These are phyloP conservation scores for human (Homo sapiens) DNA, from an alignment of 2,113 vertebrate genomes.

Conservation along the genomic window DNA sequence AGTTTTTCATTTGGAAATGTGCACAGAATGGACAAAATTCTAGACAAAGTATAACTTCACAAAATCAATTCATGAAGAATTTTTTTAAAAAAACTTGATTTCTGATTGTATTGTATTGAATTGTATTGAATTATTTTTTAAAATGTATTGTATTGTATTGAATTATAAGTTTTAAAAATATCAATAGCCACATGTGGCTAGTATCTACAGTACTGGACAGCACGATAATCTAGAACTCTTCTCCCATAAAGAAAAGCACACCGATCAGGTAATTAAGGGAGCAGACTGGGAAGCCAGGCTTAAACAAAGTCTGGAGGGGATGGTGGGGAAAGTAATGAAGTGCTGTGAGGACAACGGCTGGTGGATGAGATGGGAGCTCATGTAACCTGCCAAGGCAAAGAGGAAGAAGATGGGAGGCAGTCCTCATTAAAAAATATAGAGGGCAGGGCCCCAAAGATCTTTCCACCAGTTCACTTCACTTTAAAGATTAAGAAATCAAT, in stretches of 20 bases:
- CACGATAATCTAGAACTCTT: background rate
- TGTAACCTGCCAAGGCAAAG: background rate
- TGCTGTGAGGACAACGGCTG: background rate
- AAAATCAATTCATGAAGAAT: background rate
- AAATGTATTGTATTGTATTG: background rate
- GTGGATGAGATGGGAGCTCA: background rate
- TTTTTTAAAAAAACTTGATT: background rate
- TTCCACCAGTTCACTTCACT: background rate
- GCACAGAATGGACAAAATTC: background rate
- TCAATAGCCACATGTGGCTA: background rate
- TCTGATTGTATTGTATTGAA: background rate
- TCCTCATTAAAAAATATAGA: too few relatives aligned
- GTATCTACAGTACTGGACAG: background rate
- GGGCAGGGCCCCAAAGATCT: background rate
- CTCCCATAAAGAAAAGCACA: background rate
- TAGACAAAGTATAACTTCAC: background rate
- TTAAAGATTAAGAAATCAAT: background rate
- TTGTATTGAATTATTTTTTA: background rate
- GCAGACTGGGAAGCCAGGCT: background rate
- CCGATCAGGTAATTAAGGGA: background rate
- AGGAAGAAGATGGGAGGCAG: background rate
- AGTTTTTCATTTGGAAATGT: background rate
- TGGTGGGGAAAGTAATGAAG: background rate
- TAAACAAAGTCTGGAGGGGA: background rate
- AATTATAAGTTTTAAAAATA: background rate